These are phyloP conservation scores for Macroramphosus scolopax DNA, from an alignment of 2,797 vertebrate genomes.

Conservation along the genomic window DNA sequence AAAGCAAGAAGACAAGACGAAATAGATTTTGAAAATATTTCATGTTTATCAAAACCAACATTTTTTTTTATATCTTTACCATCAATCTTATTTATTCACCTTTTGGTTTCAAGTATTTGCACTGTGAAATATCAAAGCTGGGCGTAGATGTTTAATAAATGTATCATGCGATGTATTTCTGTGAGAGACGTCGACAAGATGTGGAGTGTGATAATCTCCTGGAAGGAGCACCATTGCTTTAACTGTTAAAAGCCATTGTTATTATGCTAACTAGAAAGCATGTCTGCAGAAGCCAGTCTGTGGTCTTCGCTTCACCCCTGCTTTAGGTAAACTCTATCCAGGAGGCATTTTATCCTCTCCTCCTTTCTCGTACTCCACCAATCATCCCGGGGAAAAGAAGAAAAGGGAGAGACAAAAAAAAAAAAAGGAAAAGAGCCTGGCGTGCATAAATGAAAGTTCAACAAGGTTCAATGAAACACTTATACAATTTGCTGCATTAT, in stretches of 20 bases:
- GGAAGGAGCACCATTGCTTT: constrained; percentile 34
- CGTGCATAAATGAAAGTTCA: constrained; percentile 75
- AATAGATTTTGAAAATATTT: no score
- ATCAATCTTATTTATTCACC: no score
- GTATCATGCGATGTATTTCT: background rate
- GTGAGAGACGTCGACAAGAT: constrained; percentile 28
- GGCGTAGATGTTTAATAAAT: constrained; percentile 8
- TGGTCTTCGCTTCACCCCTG: constrained; percentile 60
- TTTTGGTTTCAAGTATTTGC: no score
- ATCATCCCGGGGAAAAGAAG: constrained; percentile 56
- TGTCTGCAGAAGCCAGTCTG: constrained; percentile 55
- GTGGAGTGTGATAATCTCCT: constrained; percentile 40
- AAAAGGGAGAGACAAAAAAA: constrained; percentile 50
- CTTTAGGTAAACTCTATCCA: constrained; percentile 67
- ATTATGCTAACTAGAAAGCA: constrained; percentile 63
- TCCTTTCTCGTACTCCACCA: constrained; percentile 47
- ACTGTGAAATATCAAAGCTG: background rate
- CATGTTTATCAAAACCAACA: no score
- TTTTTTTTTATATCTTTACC: no score
- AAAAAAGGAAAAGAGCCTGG: constrained; percentile 55
- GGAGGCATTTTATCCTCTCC: constrained; percentile 59
- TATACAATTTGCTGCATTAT: constrained; percentile 77
- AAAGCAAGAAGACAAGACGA: no score
- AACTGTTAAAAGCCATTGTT: constrained; percentile 44
- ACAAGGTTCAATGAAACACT: constrained; percentile 77